phyloP scores from a whole-genome alignment of 2,888 invertebrate genomes.

The Drosophila planitibia region DNA sequence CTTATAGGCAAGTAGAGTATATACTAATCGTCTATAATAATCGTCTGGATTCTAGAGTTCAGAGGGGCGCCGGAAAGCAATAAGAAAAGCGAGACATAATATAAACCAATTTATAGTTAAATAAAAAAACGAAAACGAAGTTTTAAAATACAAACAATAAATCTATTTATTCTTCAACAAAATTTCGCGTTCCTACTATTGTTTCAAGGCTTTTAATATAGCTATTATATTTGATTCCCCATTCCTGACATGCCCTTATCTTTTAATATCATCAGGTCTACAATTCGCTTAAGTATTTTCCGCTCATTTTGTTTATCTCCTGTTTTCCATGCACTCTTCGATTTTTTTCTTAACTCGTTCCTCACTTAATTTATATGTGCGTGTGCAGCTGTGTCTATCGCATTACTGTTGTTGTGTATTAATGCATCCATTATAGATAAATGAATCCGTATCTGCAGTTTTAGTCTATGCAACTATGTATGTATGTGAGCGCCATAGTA shows the following conservation, averaged over 20 bases:
- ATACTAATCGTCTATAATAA: background rate
- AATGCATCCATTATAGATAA: background rate
- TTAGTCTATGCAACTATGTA: background rate
- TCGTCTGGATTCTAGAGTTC: background rate
- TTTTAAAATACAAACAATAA: background rate
- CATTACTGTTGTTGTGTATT: background rate
- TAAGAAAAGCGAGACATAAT: background rate
- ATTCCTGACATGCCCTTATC: background rate
- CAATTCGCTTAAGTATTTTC: background rate
- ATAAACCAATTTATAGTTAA: background rate
- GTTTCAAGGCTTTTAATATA: background rate
- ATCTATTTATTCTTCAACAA: background rate
- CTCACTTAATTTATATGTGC: background rate
- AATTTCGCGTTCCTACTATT: background rate
- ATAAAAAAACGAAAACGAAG: background rate
- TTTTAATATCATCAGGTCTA: background rate
- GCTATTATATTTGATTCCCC: background rate
- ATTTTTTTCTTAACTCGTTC: background rate
- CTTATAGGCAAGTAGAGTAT: background rate
- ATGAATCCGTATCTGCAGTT: slow-evolving; percentile 12
- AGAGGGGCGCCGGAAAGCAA: background rate
- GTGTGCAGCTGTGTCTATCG: background rate
- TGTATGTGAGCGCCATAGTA: background rate
- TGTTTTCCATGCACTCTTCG: background rate
- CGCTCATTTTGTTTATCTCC: background rate